Evolutionary conservation across 1,140 invertebrate species (phyloP), one percentile per base, ranked within the genome.

Genomic region (Drosophila auraria): DNA sequence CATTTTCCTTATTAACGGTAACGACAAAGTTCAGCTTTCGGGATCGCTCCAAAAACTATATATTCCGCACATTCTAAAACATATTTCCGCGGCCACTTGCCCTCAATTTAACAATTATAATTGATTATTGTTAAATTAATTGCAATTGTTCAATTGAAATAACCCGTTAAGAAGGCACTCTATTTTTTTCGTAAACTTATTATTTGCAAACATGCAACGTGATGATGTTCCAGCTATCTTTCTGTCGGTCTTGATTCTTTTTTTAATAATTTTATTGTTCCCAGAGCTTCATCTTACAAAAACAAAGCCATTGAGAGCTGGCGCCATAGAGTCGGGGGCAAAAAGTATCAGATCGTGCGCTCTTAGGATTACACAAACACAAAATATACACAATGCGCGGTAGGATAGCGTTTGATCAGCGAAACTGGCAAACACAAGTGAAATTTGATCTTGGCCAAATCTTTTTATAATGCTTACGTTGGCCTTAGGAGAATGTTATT

Each of bases 1-100:
- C 44, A 79, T 73, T 79, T 72, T 65, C 65, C 82, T 58, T 83
- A 82, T 80, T 83, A 83, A 83, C 65, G 68, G 65, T 71, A 64
- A 51, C 38, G 40, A 47, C 49, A 71, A 71, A 72, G 70, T 71
- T 72, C 70, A 75, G n/a, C 38, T 49, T 45, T 69, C 20, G 53
- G 53, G 27, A 72, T 54, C 38, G 20, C 40, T 45, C n/a, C 12
- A 56, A 63, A 63, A 63, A 44, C 38, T 20, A 53, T 33, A 25
- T 25, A 12, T 45, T 56, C 25, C 14, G 6, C 12, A 15, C 6
- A 17, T 25, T 66, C 3, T 8, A 12, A n/a, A 11, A 49, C 45
- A 40, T 11, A 25, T 58, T 64, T 60, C 54, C 62, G 56, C 33
- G 42, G 58, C 58, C 63, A 57, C 63, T 59, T 61, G 57, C 56